Percentiles rank a stretch among this genome's conserved stretches.
phyloP scores from a whole-genome alignment of 2,113 vertebrate genomes.

The Chamaetylas fuelleborni region DNA sequence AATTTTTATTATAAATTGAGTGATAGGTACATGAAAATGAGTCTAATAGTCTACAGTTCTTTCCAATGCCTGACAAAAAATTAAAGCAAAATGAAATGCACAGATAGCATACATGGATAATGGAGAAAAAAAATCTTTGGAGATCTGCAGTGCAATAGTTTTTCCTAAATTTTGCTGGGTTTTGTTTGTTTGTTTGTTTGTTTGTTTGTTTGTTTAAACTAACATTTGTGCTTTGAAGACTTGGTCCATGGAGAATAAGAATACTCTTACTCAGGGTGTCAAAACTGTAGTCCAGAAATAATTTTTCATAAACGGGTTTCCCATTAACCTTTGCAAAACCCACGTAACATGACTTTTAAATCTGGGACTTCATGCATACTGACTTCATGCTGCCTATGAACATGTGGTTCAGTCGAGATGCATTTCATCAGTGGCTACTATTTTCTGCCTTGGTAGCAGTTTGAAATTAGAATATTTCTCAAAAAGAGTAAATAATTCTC shows the following conservation, averaged over 20 bases:
- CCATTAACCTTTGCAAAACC: background rate
- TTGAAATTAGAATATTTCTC: background rate
- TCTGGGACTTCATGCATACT: background rate
- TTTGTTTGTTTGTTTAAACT: background rate
- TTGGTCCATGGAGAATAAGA: background rate
- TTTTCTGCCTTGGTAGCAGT: background rate
- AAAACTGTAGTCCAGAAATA: background rate
- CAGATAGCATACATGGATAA: background rate
- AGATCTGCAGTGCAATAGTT: background rate
- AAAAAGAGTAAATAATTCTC: background rate
- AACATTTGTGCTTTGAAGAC: background rate
- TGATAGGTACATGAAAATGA: background rate
- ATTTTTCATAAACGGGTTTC: background rate
- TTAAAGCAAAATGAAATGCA: background rate
- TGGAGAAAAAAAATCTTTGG: background rate
- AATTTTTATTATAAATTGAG: slow-evolving; percentile 26
- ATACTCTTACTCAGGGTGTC: background rate
- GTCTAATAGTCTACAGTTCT: background rate
- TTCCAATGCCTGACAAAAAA: slow-evolving; percentile 1
- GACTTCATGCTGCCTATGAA: background rate
- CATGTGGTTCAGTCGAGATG: background rate
- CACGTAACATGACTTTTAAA: background rate
- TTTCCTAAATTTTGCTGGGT: rapidly evolving
- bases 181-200: background rate
- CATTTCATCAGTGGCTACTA: background rate